phyloP scores from a whole-genome alignment of 2,888 invertebrate genomes.

The Emmelina monodactyla region DNA sequence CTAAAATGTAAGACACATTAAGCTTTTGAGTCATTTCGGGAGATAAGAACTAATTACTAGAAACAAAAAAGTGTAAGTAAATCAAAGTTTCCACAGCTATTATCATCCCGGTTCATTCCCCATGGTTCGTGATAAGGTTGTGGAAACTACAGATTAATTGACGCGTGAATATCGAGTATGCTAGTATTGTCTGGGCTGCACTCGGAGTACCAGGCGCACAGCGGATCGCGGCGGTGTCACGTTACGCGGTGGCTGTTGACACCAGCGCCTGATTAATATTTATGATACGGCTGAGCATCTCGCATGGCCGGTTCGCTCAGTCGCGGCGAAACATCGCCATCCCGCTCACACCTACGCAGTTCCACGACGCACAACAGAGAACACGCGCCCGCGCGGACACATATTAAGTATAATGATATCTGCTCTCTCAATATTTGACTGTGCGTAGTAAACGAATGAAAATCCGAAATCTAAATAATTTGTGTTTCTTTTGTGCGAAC shows the following conservation, averaged over 20 bases:
- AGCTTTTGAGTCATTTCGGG: no score
- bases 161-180: no score
- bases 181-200: slow-evolving; percentile 26
- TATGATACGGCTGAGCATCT: slow-evolving; percentile 66
- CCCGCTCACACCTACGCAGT: slow-evolving; percentile 35
- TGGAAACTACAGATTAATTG: no score
- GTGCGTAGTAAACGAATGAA: slow-evolving; percentile 46
- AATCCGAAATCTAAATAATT: slow-evolving; percentile 57
- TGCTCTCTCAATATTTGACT: slow-evolving; percentile 41
- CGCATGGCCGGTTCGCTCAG: slow-evolving; percentile 61
- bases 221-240: slow-evolving; percentile 58
- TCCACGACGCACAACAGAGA: slow-evolving; percentile 29
- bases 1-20: no score
- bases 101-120: no score
- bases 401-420: slow-evolving; percentile 35
- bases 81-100: no score
- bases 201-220: slow-evolving; percentile 49
- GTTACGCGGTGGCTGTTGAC: slow-evolving; percentile 67
- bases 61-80: no score
- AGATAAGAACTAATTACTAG: no score
- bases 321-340: slow-evolving; percentile 51
- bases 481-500: slow-evolving; percentile 35
- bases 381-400: slow-evolving; percentile 24
- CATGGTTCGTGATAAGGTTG: no score
- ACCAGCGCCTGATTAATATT: slow-evolving; percentile 67